phyloP scores from a whole-genome alignment of 1,140 invertebrate genomes.

The Pseudomyrmex cubaensis region DNA sequence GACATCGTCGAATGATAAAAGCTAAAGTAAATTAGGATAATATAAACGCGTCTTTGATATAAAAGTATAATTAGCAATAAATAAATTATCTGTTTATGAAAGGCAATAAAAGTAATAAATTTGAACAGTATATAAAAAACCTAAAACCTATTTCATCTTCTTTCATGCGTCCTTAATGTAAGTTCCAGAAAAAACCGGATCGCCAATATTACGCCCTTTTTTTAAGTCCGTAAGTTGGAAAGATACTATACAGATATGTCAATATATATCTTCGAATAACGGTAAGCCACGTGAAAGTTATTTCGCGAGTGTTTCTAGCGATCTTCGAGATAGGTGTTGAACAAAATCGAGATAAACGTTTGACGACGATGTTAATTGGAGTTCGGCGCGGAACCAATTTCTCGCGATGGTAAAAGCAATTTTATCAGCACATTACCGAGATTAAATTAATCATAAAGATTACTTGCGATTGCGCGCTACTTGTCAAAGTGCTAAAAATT shows the following conservation, averaged over 20 bases:
- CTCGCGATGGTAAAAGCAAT: background rate
- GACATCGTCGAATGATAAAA: background rate
- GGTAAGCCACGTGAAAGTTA: constrained; percentile 52
- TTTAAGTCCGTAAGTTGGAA: background rate
- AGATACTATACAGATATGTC: constrained; percentile 44
- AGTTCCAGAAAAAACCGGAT: constrained; percentile 21
- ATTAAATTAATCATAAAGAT: constrained; percentile 18
- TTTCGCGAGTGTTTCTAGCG: constrained; percentile 13
- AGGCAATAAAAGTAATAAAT: background rate
- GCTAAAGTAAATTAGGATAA: background rate
- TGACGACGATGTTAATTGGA: background rate
- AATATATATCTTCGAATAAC: constrained; percentile 21
- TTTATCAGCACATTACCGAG: constrained; percentile 15
- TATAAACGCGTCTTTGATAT: background rate
- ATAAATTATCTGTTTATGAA: background rate
- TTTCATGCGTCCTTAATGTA: background rate
- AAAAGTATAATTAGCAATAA: constrained; percentile 3
- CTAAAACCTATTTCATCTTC: background rate
- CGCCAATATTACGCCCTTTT: constrained; percentile 25
- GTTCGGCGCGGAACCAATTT: constrained; percentile 2
- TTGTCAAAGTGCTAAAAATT: background rate
- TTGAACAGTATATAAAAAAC: background rate
- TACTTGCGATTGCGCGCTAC: background rate
- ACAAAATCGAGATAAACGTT: constrained; percentile 12
- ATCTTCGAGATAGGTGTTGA: background rate